Evolutionary conservation across 2,797 vertebrate species (phyloP).

Genomic region (Todus mexicanus): DNA sequence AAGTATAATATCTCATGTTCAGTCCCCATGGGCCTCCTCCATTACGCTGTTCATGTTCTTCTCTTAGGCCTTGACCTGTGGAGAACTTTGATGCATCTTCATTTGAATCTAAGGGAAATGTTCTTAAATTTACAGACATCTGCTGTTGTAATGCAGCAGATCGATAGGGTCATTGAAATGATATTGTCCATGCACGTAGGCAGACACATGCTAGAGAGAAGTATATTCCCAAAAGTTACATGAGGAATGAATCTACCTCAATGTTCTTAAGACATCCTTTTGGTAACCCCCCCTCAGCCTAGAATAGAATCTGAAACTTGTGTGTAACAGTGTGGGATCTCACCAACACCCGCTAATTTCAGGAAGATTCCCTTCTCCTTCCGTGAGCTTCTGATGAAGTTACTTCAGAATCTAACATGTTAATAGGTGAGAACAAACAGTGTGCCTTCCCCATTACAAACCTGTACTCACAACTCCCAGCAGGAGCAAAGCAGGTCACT

Average conservation of each 20-base stretch:
- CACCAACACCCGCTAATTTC: background rate
- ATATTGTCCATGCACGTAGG: background rate
- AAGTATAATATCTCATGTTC: background rate
- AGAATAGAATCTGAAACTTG: background rate
- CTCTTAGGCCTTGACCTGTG: background rate
- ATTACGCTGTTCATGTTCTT: background rate
- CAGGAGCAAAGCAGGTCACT: background rate
- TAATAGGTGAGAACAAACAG: background rate
- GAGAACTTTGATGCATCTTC: background rate
- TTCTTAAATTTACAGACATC: background rate
- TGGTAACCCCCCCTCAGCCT: background rate
- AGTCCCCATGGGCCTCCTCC: background rate
- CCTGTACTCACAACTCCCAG: background rate
- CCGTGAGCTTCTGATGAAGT: background rate
- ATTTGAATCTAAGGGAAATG: background rate
- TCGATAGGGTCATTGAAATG: background rate
- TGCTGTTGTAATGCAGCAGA: background rate
- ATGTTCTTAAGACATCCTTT: background rate
- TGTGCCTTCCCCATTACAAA: background rate
- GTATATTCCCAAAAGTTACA: background rate
- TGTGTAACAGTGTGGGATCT: background rate
- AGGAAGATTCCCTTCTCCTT: background rate
- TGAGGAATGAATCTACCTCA: background rate
- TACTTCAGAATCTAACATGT: background rate
- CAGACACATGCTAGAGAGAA: background rate